Base-by-base conservation (phyloP, 2,113 vertebrate genomes). In the Oenanthe melanoleuca region DNA sequence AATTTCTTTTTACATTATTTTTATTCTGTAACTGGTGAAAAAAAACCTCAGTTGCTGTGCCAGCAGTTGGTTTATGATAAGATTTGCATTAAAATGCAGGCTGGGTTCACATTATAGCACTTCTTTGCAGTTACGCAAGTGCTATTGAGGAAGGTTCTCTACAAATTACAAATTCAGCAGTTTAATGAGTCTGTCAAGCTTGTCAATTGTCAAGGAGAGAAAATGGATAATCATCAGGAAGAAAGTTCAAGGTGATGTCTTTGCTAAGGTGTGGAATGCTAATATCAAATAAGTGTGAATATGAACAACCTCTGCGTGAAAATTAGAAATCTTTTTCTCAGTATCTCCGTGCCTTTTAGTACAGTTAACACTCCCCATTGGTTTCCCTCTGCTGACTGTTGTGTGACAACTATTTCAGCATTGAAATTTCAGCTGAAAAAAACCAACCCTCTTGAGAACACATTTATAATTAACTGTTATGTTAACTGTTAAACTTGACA, bases 201-300 rank as follows among this genome's bases (percentile, higher is more conserved):
- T 97, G 93, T 97, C 97, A 98, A 28, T 95, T 97, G 95, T 97
- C 91, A 97, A 87, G 65, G 80, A 96, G 47, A 93, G 85, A 95
- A 94, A 96, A 95, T 74, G 29, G 61, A 42, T 95, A 97, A 96
- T 95, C 75, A 87, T 70, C 64, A 88, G 40, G 45, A 97, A 97
- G 61, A 92, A 97, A 97, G 96, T 97, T 98, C 93, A 98, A 97
- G 94, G 94, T 96, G 90, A 97, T 61, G 16, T 95, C 88, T 97
- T 91, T 77, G 40, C 92, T 90, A 89, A 96, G 67, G 90, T 95
- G 45, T 78, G 69, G 94, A 97, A 97, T 96, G 56, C 50, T 96
- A 97, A 97, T 93, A 96, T 75, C 66, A 95, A 95, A 92, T 33
- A 94, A 87, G 49, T 67, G 92, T 74, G 70, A 91, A 60, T 89